Percentiles rank a stretch among this genome's conserved stretches.
Evolutionary conservation across 2,888 invertebrate genomes (phyloP).

Genomic region (Drosophila limbata): DNA sequence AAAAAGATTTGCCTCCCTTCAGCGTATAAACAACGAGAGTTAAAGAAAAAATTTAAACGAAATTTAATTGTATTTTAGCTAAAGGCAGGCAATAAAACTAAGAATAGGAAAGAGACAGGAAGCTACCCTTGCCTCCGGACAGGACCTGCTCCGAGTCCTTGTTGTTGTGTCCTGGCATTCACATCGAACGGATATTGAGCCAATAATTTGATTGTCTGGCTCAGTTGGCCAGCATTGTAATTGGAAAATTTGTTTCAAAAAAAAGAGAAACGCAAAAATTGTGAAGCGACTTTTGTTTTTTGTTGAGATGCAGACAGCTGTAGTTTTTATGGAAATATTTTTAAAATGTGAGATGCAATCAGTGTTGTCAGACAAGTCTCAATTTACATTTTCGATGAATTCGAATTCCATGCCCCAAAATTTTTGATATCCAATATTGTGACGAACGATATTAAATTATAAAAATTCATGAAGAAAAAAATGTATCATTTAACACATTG

Average conservation of each 20-base stretch:
- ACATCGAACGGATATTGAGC: constrained; percentile 70
- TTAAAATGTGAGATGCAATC: no score
- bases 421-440: no score
- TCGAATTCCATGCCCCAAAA: no score
- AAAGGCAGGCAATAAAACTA: constrained; percentile 38
- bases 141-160: constrained; percentile 20
- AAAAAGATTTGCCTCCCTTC: constrained; percentile 36
- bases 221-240: constrained; percentile 46
- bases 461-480: no score
- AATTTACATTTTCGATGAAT: no score
- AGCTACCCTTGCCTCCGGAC: constrained; percentile 56
- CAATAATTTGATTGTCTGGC: constrained; percentile 77
- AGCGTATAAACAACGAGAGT: constrained; percentile 38
- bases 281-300: constrained; percentile 45
- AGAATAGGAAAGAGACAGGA: constrained; percentile 28
- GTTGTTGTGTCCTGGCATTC: constrained; percentile 15
- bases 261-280: not conserved
- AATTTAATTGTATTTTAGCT: constrained; percentile 75
- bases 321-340: not conserved
- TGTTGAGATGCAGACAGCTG: constrained; percentile 3
- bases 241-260: constrained; percentile 46
- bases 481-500: no score
- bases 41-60: constrained; percentile 64
- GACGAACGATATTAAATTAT: no score
- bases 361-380: no score